These are phyloP conservation scores for Flexamia atlantica DNA, from an alignment of 2,888 invertebrate genomes.

Conservation along the genomic window DNA sequence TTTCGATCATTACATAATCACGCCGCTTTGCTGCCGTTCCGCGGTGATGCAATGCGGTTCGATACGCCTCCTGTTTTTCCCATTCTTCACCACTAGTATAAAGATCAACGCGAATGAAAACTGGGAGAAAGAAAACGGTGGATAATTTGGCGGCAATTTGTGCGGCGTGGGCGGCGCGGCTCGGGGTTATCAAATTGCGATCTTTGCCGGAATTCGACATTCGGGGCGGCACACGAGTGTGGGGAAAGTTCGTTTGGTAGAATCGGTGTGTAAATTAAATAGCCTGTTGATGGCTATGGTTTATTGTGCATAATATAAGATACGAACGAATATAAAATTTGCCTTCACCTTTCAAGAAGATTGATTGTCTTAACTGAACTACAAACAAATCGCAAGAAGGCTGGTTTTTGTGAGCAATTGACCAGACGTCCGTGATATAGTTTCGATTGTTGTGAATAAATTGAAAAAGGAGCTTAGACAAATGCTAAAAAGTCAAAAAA, in stretches of 20 bases:
- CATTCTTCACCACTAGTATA: slow-evolving; percentile 51
- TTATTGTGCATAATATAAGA: no score
- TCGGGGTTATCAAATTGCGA: slow-evolving; percentile 27
- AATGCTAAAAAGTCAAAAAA: no score
- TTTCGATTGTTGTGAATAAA: no score
- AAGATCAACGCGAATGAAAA: slow-evolving; percentile 56
- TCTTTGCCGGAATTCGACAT: not conserved
- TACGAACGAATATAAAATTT: no score
- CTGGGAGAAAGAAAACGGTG: slow-evolving; percentile 35
- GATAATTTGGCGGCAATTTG: slow-evolving; percentile 50
- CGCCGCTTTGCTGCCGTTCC: slow-evolving; percentile 33
- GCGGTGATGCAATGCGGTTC: slow-evolving; percentile 51
- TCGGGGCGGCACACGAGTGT: not conserved
- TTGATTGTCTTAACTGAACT: no score
- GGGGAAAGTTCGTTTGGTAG: not conserved
- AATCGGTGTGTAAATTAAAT: not conserved
- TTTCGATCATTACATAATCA: slow-evolving; percentile 44
- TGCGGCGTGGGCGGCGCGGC: not conserved
- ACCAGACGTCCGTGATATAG: no score
- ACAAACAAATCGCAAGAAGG: no score
- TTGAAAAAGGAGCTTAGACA: no score
- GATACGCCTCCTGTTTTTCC: slow-evolving; percentile 53
- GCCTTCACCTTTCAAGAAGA: no score
- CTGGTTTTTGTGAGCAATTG: no score
- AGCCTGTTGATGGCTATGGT: no score